Evolutionary conservation across 2,888 invertebrate genomes (phyloP), one percentile per base, ranked within the genome.

Genomic region (Melanostoma scalare): DNA sequence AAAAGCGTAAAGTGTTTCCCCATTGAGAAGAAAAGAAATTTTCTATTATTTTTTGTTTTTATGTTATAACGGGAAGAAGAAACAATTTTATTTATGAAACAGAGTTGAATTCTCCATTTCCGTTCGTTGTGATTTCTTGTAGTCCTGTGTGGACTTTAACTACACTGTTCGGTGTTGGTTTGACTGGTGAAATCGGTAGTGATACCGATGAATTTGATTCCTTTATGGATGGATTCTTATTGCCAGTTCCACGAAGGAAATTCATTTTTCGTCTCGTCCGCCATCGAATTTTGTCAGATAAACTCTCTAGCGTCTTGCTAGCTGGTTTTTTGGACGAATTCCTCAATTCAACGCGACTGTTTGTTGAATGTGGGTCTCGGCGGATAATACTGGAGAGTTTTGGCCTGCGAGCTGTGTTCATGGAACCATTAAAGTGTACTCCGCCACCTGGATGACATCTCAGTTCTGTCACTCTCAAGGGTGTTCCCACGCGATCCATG

Each of bases 361-460:
- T 84, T 2, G 76, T n/a, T 52, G 85, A 72, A 42, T 78, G 74
- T 30, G 75, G 79, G 35, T 84, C 79, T 0, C 84, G 75, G 4
- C 89, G 86, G 40, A 86, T 88, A 65, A 89, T 87, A 80, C 88
- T 89, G 44, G 89, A 89, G 36, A 89, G 85, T 53, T 89, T 89
- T 0, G 87, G 86, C 35, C 89, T 87, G 3, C 88, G 86, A 48
- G 86, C 85, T 0, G 87, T 76, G 10, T 80, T 10, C 55, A 76
- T 42, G 48, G 77, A 31, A 63, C 76, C 86, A 68, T 86, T 85
- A 78, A 87, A 89, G 35, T 89, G 87, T 68, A 89, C 87, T 69
- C 88, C 87, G 33, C 86, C 63, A 30, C 75, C 72, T 6, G 79
- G 65, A 35, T 78, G 77, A 48, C 77, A 68, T 42, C 73, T 77